Evolutionary conservation across 2,113 vertebrate species (phyloP).

Genomic region (Climacteris rufus): DNA sequence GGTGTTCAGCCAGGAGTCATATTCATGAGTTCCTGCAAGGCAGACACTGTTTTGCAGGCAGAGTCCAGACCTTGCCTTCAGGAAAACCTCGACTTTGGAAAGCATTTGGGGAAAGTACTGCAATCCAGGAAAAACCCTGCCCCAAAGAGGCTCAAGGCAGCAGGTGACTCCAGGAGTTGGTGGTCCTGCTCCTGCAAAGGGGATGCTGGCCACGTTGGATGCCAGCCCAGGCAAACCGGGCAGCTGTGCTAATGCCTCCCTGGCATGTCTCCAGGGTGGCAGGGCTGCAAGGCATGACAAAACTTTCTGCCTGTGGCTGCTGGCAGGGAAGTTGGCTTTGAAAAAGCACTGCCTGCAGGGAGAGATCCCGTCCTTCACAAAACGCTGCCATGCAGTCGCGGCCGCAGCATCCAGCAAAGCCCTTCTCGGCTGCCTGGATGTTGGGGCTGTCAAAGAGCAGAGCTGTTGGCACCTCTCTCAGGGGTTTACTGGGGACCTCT

Average conservation of each 20-base stretch:
- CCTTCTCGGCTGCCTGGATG: accelerated
- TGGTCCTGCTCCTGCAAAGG: not conserved
- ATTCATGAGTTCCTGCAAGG: not conserved
- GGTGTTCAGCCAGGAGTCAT: not conserved
- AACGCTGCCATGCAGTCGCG: accelerated
- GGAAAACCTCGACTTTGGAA: not conserved
- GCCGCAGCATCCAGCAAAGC: not conserved
- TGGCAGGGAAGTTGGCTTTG: not conserved
- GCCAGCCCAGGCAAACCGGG: not conserved
- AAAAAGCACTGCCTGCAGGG: not conserved
- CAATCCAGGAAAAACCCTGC: not conserved
- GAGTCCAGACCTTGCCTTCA: not conserved
- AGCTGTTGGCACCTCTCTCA: not conserved
- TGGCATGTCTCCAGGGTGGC: accelerated
- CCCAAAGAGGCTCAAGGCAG: not conserved
- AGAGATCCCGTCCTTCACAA: not conserved
- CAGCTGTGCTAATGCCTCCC: not conserved
- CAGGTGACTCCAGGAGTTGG: not conserved
- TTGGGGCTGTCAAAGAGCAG: not conserved
- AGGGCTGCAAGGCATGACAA: not conserved
- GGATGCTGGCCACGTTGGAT: accelerated
- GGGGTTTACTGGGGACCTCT: not conserved
- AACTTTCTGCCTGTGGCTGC: not conserved
- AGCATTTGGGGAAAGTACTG: not conserved
- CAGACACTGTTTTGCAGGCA: not conserved